Evolutionary conservation across 2,113 vertebrate species (phyloP).

Genomic region (Todiramphus chloris): DNA sequence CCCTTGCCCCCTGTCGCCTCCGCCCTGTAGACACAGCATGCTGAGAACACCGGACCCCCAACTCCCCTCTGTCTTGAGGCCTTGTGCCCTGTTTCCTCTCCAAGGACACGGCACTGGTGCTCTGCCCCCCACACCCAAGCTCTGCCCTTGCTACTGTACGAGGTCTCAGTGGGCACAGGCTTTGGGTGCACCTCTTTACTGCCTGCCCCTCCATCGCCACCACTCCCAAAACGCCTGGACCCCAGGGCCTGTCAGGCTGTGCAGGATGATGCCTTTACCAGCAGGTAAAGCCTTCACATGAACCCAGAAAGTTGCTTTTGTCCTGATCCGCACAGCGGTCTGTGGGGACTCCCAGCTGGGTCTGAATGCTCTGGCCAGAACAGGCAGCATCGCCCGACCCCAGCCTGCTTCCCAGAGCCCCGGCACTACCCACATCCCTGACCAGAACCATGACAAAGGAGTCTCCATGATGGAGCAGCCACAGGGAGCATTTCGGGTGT

Average conservation of each 20-base stretch:
- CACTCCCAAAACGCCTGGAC: rapidly evolving
- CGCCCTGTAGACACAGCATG: rapidly evolving
- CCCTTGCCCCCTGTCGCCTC: neutral
- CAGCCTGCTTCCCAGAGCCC: rapidly evolving
- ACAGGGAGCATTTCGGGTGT: rapidly evolving
- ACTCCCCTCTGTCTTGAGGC: rapidly evolving
- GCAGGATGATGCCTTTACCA: rapidly evolving
- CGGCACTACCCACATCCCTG: rapidly evolving
- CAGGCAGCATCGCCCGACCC: neutral
- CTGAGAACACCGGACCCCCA: neutral
- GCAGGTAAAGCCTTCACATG: neutral
- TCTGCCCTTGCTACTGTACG: rapidly evolving
- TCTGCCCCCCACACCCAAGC: neutral
- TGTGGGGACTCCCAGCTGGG: neutral
- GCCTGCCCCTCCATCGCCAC: rapidly evolving
- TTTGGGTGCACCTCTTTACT: neutral
- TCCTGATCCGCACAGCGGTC: rapidly evolving
- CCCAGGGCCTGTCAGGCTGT: neutral
- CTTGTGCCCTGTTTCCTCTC: neutral
- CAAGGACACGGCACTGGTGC: rapidly evolving
- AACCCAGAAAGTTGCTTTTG: neutral
- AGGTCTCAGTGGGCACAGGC: rapidly evolving
- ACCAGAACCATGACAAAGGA: rapidly evolving
- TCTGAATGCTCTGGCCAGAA: neutral
- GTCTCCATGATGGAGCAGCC: rapidly evolving